Evolutionary conservation across 1,140 invertebrate species (phyloP).

Genomic region (Trigoniulus corallinus): DNA sequence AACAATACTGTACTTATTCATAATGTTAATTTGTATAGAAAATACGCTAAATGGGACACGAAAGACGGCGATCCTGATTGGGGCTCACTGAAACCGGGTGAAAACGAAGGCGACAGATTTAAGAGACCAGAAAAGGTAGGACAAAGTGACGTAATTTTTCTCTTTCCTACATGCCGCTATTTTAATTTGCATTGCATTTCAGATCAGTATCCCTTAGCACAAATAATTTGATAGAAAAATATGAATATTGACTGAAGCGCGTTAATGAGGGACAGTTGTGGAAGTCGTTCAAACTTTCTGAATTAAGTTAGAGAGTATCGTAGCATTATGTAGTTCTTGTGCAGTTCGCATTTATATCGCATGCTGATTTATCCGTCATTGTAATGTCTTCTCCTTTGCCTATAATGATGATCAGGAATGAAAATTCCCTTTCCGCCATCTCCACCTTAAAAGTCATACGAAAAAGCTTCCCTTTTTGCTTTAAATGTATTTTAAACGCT

Average conservation of each 20-base stretch:
- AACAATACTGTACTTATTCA: constrained; percentile 3
- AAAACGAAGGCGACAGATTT: constrained; percentile 58
- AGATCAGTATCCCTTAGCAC: not conserved
- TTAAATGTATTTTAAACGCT: too few relatives aligned
- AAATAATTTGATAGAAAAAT: not conserved
- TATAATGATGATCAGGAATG: too few relatives aligned
- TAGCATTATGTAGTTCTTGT: too few relatives aligned
- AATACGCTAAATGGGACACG: constrained; percentile 83
- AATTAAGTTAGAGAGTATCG: too few relatives aligned
- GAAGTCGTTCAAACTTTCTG: too few relatives aligned
- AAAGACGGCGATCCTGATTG: constrained; percentile 79
- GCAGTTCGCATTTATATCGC: too few relatives aligned
- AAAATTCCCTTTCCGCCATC: too few relatives aligned
- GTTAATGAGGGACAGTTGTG: not conserved
- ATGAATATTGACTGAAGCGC: not conserved
- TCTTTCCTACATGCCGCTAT: constrained; percentile 7
- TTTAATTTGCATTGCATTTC: constrained; percentile 1
- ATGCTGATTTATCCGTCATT: too few relatives aligned
- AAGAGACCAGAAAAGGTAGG: constrained; percentile 85
- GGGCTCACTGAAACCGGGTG: constrained; percentile 81
- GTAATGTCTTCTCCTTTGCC: too few relatives aligned
- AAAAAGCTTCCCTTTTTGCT: too few relatives aligned
- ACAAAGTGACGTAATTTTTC: constrained; percentile 12
- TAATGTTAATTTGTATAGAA: constrained; percentile 31
- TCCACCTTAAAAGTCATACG: too few relatives aligned